Evolutionary conservation across 2,888 invertebrate genomes (phyloP).

Genomic region (Idaea straminata): DNA sequence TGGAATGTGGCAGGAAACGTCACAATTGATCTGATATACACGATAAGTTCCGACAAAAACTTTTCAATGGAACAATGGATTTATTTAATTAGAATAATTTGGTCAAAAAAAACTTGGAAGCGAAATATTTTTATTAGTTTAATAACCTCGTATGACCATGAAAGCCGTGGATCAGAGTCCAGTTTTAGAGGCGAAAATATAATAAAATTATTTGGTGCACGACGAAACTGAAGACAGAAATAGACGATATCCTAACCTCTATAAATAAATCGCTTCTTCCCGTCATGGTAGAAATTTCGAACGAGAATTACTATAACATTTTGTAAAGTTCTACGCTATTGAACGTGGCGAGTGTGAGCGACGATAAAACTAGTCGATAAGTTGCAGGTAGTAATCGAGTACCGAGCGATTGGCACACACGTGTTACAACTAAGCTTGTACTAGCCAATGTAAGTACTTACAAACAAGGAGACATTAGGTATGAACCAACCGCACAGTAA

Average conservation of each 20-base stretch:
- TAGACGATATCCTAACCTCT: conserved; percentile 1
- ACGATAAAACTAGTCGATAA: not conserved
- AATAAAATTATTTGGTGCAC: not conserved
- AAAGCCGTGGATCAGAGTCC: conserved; percentile 1
- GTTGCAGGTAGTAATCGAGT: not conserved
- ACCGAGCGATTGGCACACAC: not conserved
- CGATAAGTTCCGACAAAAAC: conserved; percentile 24
- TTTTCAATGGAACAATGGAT: conserved; percentile 19
- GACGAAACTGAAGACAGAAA: not conserved
- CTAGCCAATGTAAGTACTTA: not conserved
- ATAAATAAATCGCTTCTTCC: not conserved
- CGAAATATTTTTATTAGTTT: conserved; percentile 1
- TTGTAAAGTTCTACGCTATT: not conserved
- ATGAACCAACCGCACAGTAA: conserved; percentile 32
- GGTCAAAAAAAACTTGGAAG: conserved; percentile 11
- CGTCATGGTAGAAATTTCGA: conserved; percentile 1
- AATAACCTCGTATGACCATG: not conserved
- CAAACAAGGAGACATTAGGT: conserved; percentile 6
- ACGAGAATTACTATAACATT: not conserved
- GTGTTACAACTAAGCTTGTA: not conserved
- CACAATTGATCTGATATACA: conserved; percentile 41
- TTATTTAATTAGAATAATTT: conserved; percentile 20
- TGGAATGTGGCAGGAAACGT: conserved; percentile 36
- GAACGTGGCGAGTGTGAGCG: not conserved
- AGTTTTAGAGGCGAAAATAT: not conserved